Conservation (phyloP, 2,797 vertebrate species). For the Oryzias sinensis region DNA sequence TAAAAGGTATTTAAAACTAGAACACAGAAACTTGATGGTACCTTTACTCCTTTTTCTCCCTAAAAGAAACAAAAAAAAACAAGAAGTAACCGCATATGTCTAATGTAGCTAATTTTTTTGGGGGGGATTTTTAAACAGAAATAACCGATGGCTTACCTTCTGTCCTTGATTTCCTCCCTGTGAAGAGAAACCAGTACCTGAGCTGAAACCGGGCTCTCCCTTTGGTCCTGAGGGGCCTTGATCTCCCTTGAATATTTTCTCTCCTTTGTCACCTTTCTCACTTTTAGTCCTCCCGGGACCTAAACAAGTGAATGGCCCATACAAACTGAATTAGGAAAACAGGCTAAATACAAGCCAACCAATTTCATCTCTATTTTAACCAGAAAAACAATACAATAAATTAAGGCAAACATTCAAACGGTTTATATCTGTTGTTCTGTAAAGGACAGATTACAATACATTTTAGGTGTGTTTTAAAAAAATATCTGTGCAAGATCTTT, state of each 20-base stretch:
- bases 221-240: slow-evolving; percentile 70
- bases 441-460: too few species aligned
- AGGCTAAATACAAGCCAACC: background rate
- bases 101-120: background rate
- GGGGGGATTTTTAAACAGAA: background rate
- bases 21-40: slow-evolving; percentile 19
- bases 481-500: too few species aligned
- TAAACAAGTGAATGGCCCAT: background rate
- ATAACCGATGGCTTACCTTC: slow-evolving; percentile 68
- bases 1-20: background rate
- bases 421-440: too few species aligned
- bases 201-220: slow-evolving; percentile 65
- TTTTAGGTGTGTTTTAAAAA: too few species aligned
- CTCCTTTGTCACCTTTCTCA: slow-evolving; percentile 74
- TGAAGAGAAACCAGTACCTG: slow-evolving; percentile 32
- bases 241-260: slow-evolving; percentile 65
- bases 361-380: too few species aligned
- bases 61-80: slow-evolving; percentile 47
- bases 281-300: slow-evolving; percentile 57
- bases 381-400: too few species aligned
- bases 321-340: background rate
- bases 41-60: slow-evolving; percentile 81
- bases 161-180: slow-evolving; percentile 57
- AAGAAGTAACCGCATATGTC: background rate
- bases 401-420: too few species aligned